Evolutionary conservation across 2,888 invertebrate genomes (phyloP), one percentile per base, ranked within the genome.

Genomic region (Andrena praecox): DNA sequence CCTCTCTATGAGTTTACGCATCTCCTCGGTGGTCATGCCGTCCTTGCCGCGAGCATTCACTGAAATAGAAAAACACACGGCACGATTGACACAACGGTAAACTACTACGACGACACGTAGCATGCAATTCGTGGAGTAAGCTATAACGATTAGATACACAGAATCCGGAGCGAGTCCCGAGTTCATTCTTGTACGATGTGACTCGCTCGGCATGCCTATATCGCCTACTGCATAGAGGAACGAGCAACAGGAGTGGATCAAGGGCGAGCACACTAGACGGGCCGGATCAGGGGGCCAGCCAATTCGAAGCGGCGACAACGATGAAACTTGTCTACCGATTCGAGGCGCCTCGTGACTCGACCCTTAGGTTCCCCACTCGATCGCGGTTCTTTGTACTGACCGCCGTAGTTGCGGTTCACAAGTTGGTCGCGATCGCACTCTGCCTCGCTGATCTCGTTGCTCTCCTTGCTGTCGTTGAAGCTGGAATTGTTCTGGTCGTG

Each of bases 1-100:
- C 98, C 98, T 98, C 97, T 98, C 98, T 96, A 98, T 97, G 95
- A 98, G 97, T 96, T 98, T 98, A 96, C 98, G 97, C 97, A 98
- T 98, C 96, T 98, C 98, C 96, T 98, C 98, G 95, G 97, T 97
- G 95, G 97, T 96, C 96, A 97, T 97, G 96, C 97, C 97, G 96
- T 98, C 98, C 97, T 98, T 98, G 96, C 95, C 95, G 95, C 95
- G 95, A 95, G 95, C 95, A 95, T 95, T 96, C 94, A 94, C 94
- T 94, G 95, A 95, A 95, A 96, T 95, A 95, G 95, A 95, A 94
- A 95, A 95, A 95, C 94, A 95, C 93, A 94, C 94, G 94, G 94
- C 94, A 94, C 94, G 91, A 93, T 93, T 93, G 93, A 94, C 94
- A 95, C 95, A 94, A 95, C 93, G 94, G 94, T 94, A 91, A 94